Conservation (phyloP, 2,888 invertebrate species). For the Nomada flava region DNA sequence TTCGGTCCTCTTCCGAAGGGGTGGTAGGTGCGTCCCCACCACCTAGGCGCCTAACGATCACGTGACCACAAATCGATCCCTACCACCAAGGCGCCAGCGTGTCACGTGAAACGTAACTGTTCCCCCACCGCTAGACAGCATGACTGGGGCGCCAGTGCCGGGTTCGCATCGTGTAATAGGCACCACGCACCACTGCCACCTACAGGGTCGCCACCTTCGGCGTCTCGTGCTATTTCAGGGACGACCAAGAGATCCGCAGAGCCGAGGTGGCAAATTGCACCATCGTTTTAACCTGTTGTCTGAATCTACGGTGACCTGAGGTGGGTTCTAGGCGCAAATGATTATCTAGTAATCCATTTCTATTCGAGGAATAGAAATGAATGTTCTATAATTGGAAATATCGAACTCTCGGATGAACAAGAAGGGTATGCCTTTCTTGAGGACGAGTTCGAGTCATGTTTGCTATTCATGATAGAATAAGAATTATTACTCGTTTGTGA, state of each 20-base stretch:
- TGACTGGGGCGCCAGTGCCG: constrained; percentile 75
- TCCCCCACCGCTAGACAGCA: constrained; percentile 66
- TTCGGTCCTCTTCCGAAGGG: constrained; percentile 50
- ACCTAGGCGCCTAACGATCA: constrained; percentile 57
- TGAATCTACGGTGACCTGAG: background rate
- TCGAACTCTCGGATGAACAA: background rate
- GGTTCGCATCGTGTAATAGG: constrained; percentile 81
- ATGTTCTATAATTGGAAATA: no score
- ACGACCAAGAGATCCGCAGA: constrained; percentile 21
- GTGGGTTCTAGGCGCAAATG: background rate
- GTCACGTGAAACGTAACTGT: constrained; percentile 64
- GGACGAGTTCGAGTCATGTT: no score
- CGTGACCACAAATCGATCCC: constrained; percentile 57
- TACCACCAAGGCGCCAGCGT: constrained; percentile 66
- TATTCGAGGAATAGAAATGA: background rate
- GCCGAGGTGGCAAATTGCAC: background rate
- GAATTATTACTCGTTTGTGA: no score
- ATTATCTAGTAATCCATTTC: background rate
- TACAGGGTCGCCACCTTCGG: constrained; percentile 47
- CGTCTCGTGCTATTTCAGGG: constrained; percentile 39
- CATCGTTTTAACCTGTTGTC: constrained; percentile 1
- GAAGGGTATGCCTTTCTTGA: no score
- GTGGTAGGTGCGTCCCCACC: constrained; percentile 60
- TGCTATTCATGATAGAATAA: no score
- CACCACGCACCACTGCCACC: constrained; percentile 44